Evolutionary conservation across 2,888 invertebrate genomes (phyloP).

Genomic region (Baronia brevicornis): DNA sequence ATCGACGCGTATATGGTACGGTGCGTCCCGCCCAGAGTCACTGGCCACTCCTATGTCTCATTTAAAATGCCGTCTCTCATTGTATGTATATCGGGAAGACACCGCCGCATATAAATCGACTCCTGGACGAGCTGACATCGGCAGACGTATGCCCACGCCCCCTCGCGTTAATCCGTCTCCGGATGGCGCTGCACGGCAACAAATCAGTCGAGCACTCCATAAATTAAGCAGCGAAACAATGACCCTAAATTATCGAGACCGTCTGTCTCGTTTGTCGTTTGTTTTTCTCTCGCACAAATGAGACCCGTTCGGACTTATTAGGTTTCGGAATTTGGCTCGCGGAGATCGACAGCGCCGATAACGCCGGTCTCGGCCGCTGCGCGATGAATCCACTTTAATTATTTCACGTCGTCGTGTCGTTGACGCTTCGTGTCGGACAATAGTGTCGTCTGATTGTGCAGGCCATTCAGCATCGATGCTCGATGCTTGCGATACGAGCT

Average conservation of each 20-base stretch:
- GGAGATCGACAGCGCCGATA: constrained; percentile 64
- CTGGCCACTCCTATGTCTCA: constrained; percentile 68
- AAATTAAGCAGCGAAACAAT: constrained; percentile 71
- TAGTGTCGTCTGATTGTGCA: constrained; percentile 35
- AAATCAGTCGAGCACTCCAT: constrained; percentile 74
- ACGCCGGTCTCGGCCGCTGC: constrained; percentile 29
- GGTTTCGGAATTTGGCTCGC: constrained; percentile 62
- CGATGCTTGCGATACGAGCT: constrained; percentile 15
- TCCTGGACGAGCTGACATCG: constrained; percentile 43
- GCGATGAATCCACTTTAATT: constrained; percentile 47
- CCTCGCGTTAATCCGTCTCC: constrained; percentile 22
- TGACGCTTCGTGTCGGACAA: constrained; percentile 29
- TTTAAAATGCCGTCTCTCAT: constrained; percentile 59
- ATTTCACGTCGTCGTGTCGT: constrained; percentile 50
- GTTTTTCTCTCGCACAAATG: constrained; percentile 67
- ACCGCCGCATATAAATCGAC: constrained; percentile 61
- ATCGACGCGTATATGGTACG: constrained; percentile 70
- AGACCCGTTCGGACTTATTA: constrained; percentile 69
- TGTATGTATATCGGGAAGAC: constrained; percentile 68
- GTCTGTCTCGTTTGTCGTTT: constrained; percentile 64
- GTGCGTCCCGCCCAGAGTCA: constrained; percentile 53
- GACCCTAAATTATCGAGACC: constrained; percentile 72
- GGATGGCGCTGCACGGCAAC: constrained; percentile 30
- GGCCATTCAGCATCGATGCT: constrained; percentile 19
- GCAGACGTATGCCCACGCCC: constrained; percentile 25